Evolutionary conservation across 2,888 invertebrate genomes (phyloP).

Genomic region (Proisotoma minuta): DNA sequence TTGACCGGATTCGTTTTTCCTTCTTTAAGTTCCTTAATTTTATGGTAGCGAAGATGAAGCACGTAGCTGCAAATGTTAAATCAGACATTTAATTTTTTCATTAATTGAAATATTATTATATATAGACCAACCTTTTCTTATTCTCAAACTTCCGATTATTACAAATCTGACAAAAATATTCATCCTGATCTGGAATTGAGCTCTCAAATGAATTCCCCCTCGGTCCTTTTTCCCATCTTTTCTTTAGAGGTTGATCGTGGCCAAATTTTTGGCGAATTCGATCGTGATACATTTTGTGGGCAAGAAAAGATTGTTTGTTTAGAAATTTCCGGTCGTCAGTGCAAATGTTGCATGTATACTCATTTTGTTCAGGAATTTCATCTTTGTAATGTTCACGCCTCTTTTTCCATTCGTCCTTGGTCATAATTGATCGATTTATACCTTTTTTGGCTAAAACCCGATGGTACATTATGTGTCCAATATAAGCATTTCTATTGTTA

Average conservation of each 20-base stretch:
- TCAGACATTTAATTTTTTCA: too few relatives aligned
- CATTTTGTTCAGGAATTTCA: not conserved
- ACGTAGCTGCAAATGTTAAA: constrained; percentile 1
- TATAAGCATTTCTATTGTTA: not conserved
- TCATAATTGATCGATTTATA: not conserved
- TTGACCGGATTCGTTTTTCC: not conserved
- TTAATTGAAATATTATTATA: too few relatives aligned
- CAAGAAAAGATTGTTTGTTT: not conserved
- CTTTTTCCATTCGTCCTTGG: not conserved
- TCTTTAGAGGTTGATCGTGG: not conserved
- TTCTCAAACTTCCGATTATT: not conserved
- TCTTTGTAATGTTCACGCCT: not conserved
- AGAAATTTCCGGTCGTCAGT: not conserved
- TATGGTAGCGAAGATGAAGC: constrained; percentile 2
- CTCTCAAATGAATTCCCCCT: too few relatives aligned
- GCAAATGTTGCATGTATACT: not conserved
- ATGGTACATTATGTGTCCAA: not conserved
- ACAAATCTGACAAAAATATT: not conserved
- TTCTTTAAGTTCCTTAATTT: not conserved
- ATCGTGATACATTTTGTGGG: constrained; percentile 1
- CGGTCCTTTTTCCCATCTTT: too few relatives aligned
- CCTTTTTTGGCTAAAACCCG: not conserved
- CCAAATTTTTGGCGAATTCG: not conserved
- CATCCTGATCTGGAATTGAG: not conserved
- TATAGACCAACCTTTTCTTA: too few relatives aligned